A percentile compares a stretch with the other conserved stretches of the same genome.
These are phyloP conservation scores for Callocephalon fimbriatum DNA, from an alignment of 2,113 vertebrate species.

Conservation along the genomic window DNA sequence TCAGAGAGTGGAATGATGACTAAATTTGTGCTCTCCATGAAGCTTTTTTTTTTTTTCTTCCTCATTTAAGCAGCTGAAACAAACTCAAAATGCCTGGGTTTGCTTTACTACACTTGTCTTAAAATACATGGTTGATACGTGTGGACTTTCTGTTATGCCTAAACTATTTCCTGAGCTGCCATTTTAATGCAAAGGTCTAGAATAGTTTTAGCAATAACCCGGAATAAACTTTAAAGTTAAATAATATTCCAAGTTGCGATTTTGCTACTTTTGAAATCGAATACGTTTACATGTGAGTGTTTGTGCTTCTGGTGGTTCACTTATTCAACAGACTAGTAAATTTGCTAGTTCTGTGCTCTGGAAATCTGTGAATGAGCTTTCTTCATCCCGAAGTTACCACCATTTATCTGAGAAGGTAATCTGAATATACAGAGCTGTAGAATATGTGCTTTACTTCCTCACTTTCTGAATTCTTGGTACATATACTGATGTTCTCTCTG, in stretches of 20 bases:
- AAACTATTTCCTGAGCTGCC: neutral
- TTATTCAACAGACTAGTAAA: neutral
- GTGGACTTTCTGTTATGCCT: neutral
- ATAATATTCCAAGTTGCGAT: neutral
- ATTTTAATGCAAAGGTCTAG: neutral
- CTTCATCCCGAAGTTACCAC: neutral
- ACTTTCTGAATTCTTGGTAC: neutral
- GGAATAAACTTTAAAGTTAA: neutral
- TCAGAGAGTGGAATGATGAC: neutral
- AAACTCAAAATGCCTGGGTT: neutral
- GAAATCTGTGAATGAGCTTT: neutral
- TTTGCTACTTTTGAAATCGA: neutral
- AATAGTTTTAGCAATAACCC: neutral
- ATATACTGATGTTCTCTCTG: neutral
- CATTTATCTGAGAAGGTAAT: neutral
- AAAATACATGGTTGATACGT: neutral
- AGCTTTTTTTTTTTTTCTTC: neutral
- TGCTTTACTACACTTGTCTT: neutral
- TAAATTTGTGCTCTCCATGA: neutral
- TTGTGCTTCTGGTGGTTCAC: neutral
- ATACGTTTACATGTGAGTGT: neutral
- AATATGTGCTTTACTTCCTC: neutral
- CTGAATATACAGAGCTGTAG: neutral
- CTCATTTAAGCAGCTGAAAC: neutral
- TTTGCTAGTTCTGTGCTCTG: neutral